Evolutionary conservation across 2,888 invertebrate species (phyloP), one percentile per base, ranked within the genome.

Genomic region (Ectemnius continuus): DNA sequence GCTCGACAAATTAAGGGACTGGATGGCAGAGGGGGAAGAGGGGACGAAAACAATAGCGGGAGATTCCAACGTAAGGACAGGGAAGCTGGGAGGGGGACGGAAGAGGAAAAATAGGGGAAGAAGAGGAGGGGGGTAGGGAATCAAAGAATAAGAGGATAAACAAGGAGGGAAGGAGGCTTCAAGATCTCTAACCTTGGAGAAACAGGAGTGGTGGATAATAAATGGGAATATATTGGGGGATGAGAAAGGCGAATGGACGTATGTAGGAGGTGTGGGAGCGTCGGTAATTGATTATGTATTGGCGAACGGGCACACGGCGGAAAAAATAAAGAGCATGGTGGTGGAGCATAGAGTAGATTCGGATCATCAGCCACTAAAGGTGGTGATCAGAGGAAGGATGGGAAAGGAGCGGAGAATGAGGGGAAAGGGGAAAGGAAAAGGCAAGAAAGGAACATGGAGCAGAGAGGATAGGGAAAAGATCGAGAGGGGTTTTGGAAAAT

Each of bases 231-330:
- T 60, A 5, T 2, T 0, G 8, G 36, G 36, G 36, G 36, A 36
- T 8, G 4, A 8, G 4, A 36, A 36, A 6, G 36, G 36, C 2
- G 36, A 36, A 4, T 6, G 4, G 8, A 36, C 36, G 36, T 36
- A 36, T 8, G 4, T 36, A 4, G 48, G 67, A 48, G 56, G 26
- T 13, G 59, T 47, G 18, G 57, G 69, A 2, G 60, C 16, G 2
- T 64, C 72, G 6, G 68, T 78, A 6, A 75, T 77, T 16, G 69
- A 75, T 2, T 76, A 80, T 14, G 46, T 67, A n/a, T 0, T 76
- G 16, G 64, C 28, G 11, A 70, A 68, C 11, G 64, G 45, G 23
- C 8, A 16, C 4, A 46, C 61, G 8, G 11, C 61, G 59, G 69
- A 62, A 4, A 45, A 46, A 20, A 16, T 73, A 56, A 20, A 62